Conservation (phyloP, 1,140 invertebrate species). For the Bombus waltoni region DNA sequence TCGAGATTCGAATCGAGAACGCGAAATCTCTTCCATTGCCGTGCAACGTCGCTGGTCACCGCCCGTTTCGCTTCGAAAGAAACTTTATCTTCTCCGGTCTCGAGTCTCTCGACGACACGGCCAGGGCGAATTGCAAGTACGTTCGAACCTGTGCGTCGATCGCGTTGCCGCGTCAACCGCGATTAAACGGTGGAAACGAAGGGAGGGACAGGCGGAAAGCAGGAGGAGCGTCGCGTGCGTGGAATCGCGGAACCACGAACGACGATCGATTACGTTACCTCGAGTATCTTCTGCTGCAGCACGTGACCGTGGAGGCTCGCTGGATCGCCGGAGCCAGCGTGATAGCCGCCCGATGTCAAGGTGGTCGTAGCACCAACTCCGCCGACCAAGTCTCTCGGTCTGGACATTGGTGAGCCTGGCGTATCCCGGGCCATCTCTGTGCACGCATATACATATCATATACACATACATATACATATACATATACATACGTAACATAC, state of each 20-base stretch:
- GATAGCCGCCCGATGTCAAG: conserved; percentile 78
- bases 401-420: conserved; percentile 83
- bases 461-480: not conserved
- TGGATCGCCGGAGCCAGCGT: conserved; percentile 66
- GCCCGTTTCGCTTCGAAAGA: too few species aligned
- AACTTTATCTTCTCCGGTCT: too few species aligned
- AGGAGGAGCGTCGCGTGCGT: too few species aligned
- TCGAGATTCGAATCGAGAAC: not conserved
- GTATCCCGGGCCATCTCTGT: conserved; percentile 85
- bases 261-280: conserved; percentile 76
- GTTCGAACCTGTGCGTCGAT: too few species aligned
- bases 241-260: too few species aligned
- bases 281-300: conserved; percentile 84
- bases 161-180: too few species aligned
- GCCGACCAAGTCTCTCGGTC: conserved; percentile 79
- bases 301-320: conserved; percentile 79
- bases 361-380: conserved; percentile 70
- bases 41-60: too few species aligned
- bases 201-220: too few species aligned
- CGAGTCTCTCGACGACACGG: too few species aligned
- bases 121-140: too few species aligned
- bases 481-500: too few species aligned
- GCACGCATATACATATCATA: conserved; percentile 26
- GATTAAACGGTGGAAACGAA: too few species aligned
- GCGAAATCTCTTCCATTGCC: not conserved